Evolutionary conservation across 2,113 vertebrate genomes (phyloP).

Genomic region (Sitta europaea): DNA sequence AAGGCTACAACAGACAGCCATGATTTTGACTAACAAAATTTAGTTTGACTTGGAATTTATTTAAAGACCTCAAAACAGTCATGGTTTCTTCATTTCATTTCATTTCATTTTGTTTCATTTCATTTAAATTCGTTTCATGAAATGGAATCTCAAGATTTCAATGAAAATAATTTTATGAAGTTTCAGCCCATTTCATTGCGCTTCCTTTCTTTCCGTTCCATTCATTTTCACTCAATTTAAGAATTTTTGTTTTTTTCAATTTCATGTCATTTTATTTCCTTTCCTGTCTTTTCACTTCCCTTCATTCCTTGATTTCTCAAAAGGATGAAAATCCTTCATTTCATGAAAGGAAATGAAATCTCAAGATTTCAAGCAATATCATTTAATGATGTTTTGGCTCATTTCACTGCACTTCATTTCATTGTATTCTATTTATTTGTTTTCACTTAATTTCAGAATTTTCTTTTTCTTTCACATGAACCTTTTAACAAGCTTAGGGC

Average conservation of each 20-base stretch:
- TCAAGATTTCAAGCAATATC: not conserved
- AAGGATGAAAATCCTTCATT: not conserved
- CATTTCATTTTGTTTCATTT: no score
- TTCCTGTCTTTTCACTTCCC: not conserved
- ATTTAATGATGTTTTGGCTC: not conserved
- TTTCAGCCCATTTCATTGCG: not conserved
- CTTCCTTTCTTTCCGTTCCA: not conserved
- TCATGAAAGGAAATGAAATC: not conserved
- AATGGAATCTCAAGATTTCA: not conserved
- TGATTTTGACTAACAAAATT: not conserved
- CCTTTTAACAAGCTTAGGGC: not conserved
- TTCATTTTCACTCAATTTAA: not conserved
- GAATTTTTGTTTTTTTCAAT: not conserved
- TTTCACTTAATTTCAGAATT: not conserved
- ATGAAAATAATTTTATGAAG: rapidly evolving
- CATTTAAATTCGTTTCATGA: no score
- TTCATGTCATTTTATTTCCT: not conserved
- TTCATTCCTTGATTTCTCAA: not conserved
- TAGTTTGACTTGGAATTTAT: not conserved
- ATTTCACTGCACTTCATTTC: not conserved
- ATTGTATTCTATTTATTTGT: not conserved
- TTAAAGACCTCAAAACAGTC: not conserved
- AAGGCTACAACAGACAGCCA: not conserved
- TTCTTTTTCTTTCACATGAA: not conserved
- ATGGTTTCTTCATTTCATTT: not conserved